Conservation (phyloP, 2,888 invertebrate genomes). For the Anorthoa munda region DNA sequence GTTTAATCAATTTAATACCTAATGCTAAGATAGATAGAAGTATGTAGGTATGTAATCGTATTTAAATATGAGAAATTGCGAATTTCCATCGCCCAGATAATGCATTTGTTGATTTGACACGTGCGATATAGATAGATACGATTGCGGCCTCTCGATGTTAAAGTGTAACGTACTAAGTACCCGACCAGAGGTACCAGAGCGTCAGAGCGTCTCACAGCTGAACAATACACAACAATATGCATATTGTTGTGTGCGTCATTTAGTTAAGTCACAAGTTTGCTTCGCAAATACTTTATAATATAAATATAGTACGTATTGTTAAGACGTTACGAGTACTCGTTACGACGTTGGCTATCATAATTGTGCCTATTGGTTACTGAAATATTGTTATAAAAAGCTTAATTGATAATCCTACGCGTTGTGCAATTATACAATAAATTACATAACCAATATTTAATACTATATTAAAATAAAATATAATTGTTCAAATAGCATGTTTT, state of each 20-base stretch:
- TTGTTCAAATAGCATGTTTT: constrained; percentile 48
- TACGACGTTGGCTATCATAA: constrained; percentile 31
- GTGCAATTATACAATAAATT: constrained; percentile 36
- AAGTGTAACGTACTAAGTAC: constrained; percentile 12
- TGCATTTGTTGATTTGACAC: constrained; percentile 40
- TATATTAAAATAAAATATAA: constrained; percentile 53
- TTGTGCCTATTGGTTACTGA: constrained; percentile 40
- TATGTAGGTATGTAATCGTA: not conserved
- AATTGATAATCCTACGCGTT: constrained; percentile 51
- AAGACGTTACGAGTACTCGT: constrained; percentile 8
- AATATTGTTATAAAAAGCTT: constrained; percentile 33
- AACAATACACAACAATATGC: not conserved
- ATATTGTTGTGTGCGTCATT: not conserved
- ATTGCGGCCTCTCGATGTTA: constrained; percentile 3
- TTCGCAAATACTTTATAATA: not conserved
- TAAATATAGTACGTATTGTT: constrained; percentile 2
- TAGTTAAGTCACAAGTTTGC: not conserved
- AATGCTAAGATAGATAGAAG: not conserved
- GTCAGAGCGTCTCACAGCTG: not conserved
- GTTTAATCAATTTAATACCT: constrained; percentile 13
- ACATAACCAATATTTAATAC: constrained; percentile 45
- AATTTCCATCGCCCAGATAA: constrained; percentile 18
- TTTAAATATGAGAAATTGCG: not conserved
- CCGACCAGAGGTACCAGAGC: too few relatives aligned
- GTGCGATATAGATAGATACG: not conserved